These are phyloP conservation scores for Drosophila trichaetosa DNA, from an alignment of 2,888 invertebrate species.

Conservation along the genomic window DNA sequence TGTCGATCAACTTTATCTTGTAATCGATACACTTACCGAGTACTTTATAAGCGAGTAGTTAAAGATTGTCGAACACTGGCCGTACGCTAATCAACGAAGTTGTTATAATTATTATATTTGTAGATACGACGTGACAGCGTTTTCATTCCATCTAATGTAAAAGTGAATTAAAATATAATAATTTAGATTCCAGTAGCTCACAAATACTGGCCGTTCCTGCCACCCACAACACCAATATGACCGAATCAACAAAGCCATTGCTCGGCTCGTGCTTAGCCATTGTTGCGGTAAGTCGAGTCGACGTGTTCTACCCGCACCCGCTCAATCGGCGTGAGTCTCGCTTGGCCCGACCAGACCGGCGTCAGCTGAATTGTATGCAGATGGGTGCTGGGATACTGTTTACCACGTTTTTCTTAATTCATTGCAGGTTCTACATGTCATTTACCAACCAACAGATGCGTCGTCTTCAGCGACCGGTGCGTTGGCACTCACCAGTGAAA, in stretches of 20 bases:
- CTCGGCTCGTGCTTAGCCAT: constrained; percentile 66
- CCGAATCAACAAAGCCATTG: constrained; percentile 55
- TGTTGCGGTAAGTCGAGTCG: constrained; percentile 74
- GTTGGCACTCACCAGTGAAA: constrained; percentile 91
- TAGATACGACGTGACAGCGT: constrained; percentile 62
- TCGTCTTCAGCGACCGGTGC: constrained; percentile 87
- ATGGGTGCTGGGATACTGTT: not conserved
- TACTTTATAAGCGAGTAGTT: constrained; percentile 1
- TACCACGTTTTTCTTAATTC: constrained; percentile 10
- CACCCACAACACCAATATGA: constrained; percentile 51
- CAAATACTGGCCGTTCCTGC: constrained; percentile 43
- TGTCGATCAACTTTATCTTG: not conserved
- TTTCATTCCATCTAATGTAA: constrained; percentile 65
- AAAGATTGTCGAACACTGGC: constrained; percentile 39
- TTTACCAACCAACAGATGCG: constrained; percentile 91
- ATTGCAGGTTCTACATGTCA: constrained; percentile 84
- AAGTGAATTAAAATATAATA: constrained; percentile 53
- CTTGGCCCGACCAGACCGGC: constrained; percentile 10
- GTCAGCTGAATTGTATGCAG: not conserved
- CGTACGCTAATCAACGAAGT: constrained; percentile 56
- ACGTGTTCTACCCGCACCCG: constrained; percentile 64
- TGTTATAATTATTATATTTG: constrained; percentile 59
- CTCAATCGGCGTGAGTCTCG: constrained; percentile 16
- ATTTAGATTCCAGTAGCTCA: constrained; percentile 45
- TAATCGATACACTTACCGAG: constrained; percentile 20